A percentile compares a stretch with the other conserved stretches of the same genome.
phyloP scores from a whole-genome alignment of 1,140 invertebrate genomes.

The Drosophila nigrodunni region DNA sequence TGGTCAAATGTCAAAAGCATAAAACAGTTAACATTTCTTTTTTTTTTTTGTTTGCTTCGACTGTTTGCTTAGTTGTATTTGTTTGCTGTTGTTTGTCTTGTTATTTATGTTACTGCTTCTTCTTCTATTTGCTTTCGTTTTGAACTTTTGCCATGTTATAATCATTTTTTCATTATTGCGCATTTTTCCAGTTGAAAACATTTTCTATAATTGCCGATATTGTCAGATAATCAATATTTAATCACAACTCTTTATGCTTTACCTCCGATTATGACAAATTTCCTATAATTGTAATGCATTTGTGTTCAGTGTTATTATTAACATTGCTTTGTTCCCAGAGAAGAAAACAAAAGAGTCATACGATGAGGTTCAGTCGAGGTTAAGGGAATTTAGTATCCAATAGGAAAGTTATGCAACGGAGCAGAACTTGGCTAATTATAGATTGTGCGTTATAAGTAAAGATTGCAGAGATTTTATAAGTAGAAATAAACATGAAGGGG shows the following conservation, averaged over 20 bases:
- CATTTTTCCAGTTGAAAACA: conserved; percentile 61
- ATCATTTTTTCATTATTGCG: conserved; percentile 65
- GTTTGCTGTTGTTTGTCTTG: conserved; percentile 37
- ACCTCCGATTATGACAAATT: conserved; percentile 52
- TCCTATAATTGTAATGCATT: conserved; percentile 40
- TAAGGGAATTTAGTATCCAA: conserved; percentile 5
- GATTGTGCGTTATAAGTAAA: background rate
- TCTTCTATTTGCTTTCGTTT: conserved; percentile 57
- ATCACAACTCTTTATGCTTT: conserved; percentile 54
- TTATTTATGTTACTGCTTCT: background rate
- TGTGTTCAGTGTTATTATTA: conserved; percentile 7
- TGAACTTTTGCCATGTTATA: conserved; percentile 60
- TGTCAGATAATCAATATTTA: conserved; percentile 65
- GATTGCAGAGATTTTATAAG: too few relatives aligned
- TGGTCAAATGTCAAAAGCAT: conserved; percentile 44
- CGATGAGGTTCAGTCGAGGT: conserved; percentile 32
- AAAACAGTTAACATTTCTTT: conserved; percentile 17
- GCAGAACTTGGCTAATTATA: conserved; percentile 2
- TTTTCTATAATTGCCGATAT: conserved; percentile 50
- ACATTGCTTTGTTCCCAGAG: conserved; percentile 24
- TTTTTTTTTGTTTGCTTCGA: conserved; percentile 15
- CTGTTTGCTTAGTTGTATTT: conserved; percentile 37
- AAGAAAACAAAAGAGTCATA: conserved; percentile 25
- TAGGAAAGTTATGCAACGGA: conserved; percentile 25
- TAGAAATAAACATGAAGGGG: too few relatives aligned